Conservation (phyloP, 2,797 vertebrate genomes). For the Hippocampus kuda region DNA sequence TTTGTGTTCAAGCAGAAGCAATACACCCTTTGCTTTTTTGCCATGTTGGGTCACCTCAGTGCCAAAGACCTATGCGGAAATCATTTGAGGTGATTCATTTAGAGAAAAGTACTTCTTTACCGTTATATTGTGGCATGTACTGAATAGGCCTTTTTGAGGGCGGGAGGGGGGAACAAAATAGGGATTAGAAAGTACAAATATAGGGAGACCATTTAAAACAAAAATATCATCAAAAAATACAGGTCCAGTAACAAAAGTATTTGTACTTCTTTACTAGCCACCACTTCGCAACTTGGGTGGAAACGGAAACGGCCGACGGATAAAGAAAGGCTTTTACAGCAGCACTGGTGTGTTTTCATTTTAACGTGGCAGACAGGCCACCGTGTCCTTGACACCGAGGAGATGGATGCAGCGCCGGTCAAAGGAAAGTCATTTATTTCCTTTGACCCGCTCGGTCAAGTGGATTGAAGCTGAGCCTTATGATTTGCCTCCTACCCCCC, state of each 20-base stretch:
- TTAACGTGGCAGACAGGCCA: slow-evolving; percentile 44
- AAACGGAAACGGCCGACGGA: slow-evolving; percentile 26
- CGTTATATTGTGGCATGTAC: too few relatives aligned
- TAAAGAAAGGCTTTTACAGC: slow-evolving; percentile 27
- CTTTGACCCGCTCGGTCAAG: slow-evolving; percentile 73
- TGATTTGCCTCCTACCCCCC: slow-evolving; percentile 52
- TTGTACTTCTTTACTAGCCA: neutral
- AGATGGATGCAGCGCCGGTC: slow-evolving; percentile 67
- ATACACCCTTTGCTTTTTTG: too few relatives aligned
- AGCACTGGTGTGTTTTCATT: slow-evolving; percentile 50
- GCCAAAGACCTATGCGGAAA: too few relatives aligned
- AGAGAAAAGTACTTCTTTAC: too few relatives aligned
- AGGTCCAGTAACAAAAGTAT: neutral
- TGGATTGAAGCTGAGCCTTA: slow-evolving; percentile 75
- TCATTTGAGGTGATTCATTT: too few relatives aligned
- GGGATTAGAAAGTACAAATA: neutral
- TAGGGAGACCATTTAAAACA: too few relatives aligned
- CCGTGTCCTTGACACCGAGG: slow-evolving; percentile 64
- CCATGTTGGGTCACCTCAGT: too few relatives aligned
- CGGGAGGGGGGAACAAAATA: too few relatives aligned
- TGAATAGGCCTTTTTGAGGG: too few relatives aligned
- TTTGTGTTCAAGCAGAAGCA: too few relatives aligned
- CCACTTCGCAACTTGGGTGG: slow-evolving; percentile 22
- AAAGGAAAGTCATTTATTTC: slow-evolving; percentile 80
- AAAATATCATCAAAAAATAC: neutral